Evolutionary conservation across 1,140 invertebrate genomes (phyloP), one percentile per base, ranked within the genome.

Genomic region (Drosophila carrolli): DNA sequence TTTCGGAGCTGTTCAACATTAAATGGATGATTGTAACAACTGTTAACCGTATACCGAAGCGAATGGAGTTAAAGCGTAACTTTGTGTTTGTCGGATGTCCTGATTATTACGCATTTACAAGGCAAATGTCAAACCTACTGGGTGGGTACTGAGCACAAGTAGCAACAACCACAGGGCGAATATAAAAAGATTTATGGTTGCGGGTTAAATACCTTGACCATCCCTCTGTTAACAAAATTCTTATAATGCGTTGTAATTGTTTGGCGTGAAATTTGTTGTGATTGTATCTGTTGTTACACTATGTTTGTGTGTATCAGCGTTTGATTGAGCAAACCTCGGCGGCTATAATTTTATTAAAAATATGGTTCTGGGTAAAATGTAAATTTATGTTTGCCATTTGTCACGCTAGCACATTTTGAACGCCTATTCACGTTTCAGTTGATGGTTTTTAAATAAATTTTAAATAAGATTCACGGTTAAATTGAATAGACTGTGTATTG

Each of bases 251-350:
- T 78, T 79, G 66, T 89, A 86, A 83, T 75, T 86, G 78, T 78
- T 75, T 82, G 67, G 43, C 83, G 84, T 86, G 84, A 86, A 86
- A 86, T 86, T 88, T 86, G 83, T 86, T 86, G 83, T 86, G 84
- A 86, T 88, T 86, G 83, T 76, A 59, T 73, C 58, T 79, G 78
- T 60, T 81, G 71, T 82, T 83, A 79, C 79, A 78, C 75, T 53
- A 57, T 57, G 66, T 81, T 74, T 68, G 38, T 68, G 60, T 43
- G 65, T 51, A 71, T 59, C 14, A 61, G 16, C 58, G 65, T 86
- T 79, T 83, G 81, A 83, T 86, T 75, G 72, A 83, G 66, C 83
- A 65, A 76, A 62, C 47, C 71, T 68, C 79, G 50, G 76, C 63
- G 76, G 66, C 83, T 75, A 83, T 86, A 82, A 83, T 79, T 63